Evolutionary conservation across 2,113 vertebrate genomes (phyloP), one percentile per base, ranked within the genome.

Genomic region (Lethenteron reissneri): DNA sequence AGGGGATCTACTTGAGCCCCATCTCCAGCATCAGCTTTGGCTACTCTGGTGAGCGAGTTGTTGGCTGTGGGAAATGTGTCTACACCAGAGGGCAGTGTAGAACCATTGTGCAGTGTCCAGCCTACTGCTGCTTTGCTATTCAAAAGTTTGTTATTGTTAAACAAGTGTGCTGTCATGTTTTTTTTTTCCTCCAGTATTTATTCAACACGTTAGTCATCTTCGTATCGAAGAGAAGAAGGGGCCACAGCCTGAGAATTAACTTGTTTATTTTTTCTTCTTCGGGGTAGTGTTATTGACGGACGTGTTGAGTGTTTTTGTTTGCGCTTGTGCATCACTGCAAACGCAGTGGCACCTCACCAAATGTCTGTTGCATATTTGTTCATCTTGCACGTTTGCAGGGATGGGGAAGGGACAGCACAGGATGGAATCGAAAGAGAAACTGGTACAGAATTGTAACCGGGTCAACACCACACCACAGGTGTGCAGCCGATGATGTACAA

Each of bases 11-110:
- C 89, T 84, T 99, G 79, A 99, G 94, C 87, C 94, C 94, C 84
- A 99, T 99, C 87, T 99, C 94, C 88, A 99, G 94, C 86, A 99
- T 97, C 85, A 97, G 92, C 83, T 99, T 99, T 84, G 94, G 94
- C 89, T 99, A 99, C 79, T 99, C 94, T 91, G 94, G 91, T 99
- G 90, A 85, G 92, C 82, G 74, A 77, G 9, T n/a, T 17, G 64
- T 68, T 68, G 41, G 41, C 41, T 41, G 41, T 41, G 41, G 41
- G 41, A 41, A 41, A 41, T 41, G 41, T 1, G 41, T 41, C 5
- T 41, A 7, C 41, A 41, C 41, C 41, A 41, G 41, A 41, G 41
- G 41, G 41, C 41, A 41, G 41, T 41, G 41, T 41, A 41, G 41
- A 41, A 5, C 41, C 41, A 41, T 41, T 41, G 41, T 4, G 41